Evolutionary conservation across 2,888 invertebrate species (phyloP), one percentile per base, ranked within the genome.

Genomic region (Osmoderma eremita): DNA sequence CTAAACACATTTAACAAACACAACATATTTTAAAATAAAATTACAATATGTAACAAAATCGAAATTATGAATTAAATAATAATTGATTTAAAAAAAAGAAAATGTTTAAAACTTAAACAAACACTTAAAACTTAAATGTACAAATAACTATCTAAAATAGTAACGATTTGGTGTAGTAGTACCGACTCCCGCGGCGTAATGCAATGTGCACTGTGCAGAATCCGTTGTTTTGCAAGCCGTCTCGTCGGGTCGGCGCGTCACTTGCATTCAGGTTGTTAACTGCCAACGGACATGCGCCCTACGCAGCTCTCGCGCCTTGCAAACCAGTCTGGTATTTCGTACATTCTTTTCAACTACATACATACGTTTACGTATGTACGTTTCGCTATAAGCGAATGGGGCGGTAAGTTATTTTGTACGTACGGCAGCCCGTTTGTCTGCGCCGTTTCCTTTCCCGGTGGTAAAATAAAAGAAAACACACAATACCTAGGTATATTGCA

Each of bases 221-320:
- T 79, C 78, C 80, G 80, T 81, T 80, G 81, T 81, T 81, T 81
- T 80, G 82, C 81, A 80, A 78, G 78, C 78, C 77, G 79, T 79
- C 80, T 78, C 76, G 78, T 74, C 76, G 76, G 76, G 67, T 71
- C 69, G 75, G 65, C 76, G 76, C 77, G 77, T 71, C 72, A 73
- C 75, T 73, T 78, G 80, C 80, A 80, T 80, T 80, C 77, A 75
- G 78, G 77, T 78, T 77, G 77, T 74, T 75, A 72, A 76, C 74
- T 73, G 75, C 70, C 73, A 73, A 70, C 71, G 75, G 75, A 74
- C 78, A 75, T 75, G 78, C 78, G 78, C 75, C 68, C 73, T 73
- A 71, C 65, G 72, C 63, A 67, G 63, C 54, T n/a, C n/a, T 64
- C 62, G 56, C 73, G 70, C 73, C 76, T 76, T 75, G 75, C 74